Conservation (phyloP, 2,113 vertebrate genomes). For the Lutjanus erythropterus region DNA sequence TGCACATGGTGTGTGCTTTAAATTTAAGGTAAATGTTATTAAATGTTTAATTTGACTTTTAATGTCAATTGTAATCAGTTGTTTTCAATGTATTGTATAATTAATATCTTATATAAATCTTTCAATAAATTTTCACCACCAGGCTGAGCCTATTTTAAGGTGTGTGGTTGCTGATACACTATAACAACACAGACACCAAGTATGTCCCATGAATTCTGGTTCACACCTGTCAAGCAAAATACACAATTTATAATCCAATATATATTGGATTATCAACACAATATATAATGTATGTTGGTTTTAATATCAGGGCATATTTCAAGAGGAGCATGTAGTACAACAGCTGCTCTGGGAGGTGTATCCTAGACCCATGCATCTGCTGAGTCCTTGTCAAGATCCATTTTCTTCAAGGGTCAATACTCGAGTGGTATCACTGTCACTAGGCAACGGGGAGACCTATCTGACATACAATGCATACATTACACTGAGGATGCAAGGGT, state of each 20-base stretch:
- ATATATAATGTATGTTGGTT: too few species aligned
- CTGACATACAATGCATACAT: slow-evolving; percentile 51
- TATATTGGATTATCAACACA: too few species aligned
- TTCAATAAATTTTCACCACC: background rate
- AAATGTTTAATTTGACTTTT: background rate
- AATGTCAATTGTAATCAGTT: background rate
- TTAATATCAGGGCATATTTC: slow-evolving; percentile 2
- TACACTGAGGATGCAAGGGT: slow-evolving; percentile 47
- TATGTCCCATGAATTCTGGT: background rate
- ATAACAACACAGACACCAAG: background rate
- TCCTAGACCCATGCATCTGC: slow-evolving; percentile 32
- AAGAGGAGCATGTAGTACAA: slow-evolving; percentile 7
- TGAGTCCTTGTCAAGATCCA: slow-evolving; percentile 48
- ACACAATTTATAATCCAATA: background rate
- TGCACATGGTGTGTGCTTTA: background rate
- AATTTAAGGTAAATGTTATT: background rate
- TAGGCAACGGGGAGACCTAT: slow-evolving; percentile 76
- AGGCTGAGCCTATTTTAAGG: background rate
- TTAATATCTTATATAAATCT: background rate
- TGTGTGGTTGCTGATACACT: background rate
- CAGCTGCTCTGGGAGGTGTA: slow-evolving; percentile 35
- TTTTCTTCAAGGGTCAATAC: slow-evolving; percentile 64
- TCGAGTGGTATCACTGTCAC: slow-evolving; percentile 60
- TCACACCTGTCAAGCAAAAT: background rate
- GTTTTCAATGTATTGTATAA: background rate